Evolutionary conservation across 2,113 vertebrate genomes (phyloP), one percentile per base, ranked within the genome.

Genomic region (Otus sunia): DNA sequence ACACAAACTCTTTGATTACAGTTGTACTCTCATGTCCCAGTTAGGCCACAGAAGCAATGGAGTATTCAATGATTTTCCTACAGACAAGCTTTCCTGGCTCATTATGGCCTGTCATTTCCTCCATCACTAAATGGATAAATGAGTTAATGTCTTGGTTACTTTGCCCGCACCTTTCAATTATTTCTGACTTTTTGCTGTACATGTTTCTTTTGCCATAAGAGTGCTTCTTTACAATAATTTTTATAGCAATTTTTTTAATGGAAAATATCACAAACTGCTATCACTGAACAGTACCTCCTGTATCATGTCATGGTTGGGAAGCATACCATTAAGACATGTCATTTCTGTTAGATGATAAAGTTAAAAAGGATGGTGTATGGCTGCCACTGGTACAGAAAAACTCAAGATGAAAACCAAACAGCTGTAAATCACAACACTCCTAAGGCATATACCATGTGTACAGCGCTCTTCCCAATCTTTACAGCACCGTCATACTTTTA

Each of bases 51-150:
- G 47, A 50, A 73, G 43, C 27, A 50, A 29, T 0, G 4, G 60
- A 63, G 30, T 11, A 52, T 25, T 83, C 52, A 83, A 9, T 47
- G 55, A 34, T 80, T 93, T 95, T 90, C 85, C 93, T 91, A 75
- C 75, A 93, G 75, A 86, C 67, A 58, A 93, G 63, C 32, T 95
- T 93, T 93, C 92, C 90, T 80, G 86, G 59, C 88, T 96, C 43
- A 45, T 92, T 69, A 66, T 8, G 20, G 63, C 16, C 68, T 83
- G 25, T 81, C 23, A 79, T 55, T 92, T 84, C 77, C 86, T 96
- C 86, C 91, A 93, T 67, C 59, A 43, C 68, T 84, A 76, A 74
- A 91, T 29, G 56, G 86, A 80, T 92, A 94, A 85, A 71, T 1
- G 32, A 94, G 32, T 66, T 93, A 36, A 94, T 82, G 15, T 30